Conservation (phyloP, 2,113 vertebrate species). For the Pseudopipra pipra region DNA sequence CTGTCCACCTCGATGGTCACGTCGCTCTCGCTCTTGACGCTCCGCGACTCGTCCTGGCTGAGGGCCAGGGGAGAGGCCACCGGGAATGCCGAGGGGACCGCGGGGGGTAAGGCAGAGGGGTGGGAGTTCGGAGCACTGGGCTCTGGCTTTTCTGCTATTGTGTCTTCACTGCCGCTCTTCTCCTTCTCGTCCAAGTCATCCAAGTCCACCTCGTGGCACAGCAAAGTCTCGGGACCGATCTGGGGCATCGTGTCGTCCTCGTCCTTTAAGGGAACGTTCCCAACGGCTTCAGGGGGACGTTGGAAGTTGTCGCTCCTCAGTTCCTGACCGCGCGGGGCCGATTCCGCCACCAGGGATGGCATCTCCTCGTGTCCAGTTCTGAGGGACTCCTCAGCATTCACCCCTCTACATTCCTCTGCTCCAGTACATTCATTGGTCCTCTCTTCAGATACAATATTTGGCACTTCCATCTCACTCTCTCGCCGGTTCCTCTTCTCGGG, state of each 20-base stretch:
- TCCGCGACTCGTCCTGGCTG: slow-evolving; percentile 82
- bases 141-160: slow-evolving; percentile 67
- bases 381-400: slow-evolving; percentile 60
- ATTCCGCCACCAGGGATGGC: slow-evolving; percentile 77
- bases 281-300: slow-evolving; percentile 15
- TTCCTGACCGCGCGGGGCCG: slow-evolving; percentile 28
- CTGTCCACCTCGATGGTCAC: slow-evolving; percentile 87
- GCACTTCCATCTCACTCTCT: slow-evolving; percentile 78
- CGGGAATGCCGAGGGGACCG: slow-evolving; percentile 59
- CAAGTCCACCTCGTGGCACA: slow-evolving; percentile 95
- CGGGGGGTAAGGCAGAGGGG: slow-evolving; percentile 60
- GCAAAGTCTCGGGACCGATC: slow-evolving; percentile 89
- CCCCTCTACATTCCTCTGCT: slow-evolving; percentile 55
- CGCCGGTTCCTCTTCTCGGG: slow-evolving; percentile 84
- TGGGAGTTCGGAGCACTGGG: slow-evolving; percentile 4
- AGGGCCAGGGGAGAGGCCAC: slow-evolving; percentile 72
- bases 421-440: slow-evolving; percentile 67
- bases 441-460: slow-evolving; percentile 70
- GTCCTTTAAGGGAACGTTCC: slow-evolving; percentile 44
- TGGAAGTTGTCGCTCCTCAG: slow-evolving; percentile 27
- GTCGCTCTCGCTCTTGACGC: slow-evolving; percentile 77
- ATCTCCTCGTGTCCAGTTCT: slow-evolving; percentile 75
- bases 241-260: slow-evolving; percentile 83
- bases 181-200: slow-evolving; percentile 95
- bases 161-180: slow-evolving; percentile 76